Evolutionary conservation across 2,888 invertebrate genomes (phyloP).

Genomic region (Microctonus brassicae): DNA sequence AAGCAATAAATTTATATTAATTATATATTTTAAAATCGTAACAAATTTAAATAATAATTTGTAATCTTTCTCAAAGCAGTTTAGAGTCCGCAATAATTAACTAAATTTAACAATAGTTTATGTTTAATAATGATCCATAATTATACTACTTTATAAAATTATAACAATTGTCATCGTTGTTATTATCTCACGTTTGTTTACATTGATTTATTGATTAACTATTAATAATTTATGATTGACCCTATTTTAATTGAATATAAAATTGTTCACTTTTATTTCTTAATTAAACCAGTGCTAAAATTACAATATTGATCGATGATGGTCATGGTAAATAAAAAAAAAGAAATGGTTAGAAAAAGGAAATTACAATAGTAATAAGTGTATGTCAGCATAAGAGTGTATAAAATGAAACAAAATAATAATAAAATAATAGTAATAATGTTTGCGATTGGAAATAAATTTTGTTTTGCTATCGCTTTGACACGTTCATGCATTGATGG

Average conservation of each 20-base stretch:
- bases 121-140: too few species aligned
- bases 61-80: too few species aligned
- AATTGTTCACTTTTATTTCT: background rate
- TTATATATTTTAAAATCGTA: too few species aligned
- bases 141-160: too few species aligned
- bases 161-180: too few species aligned
- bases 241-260: background rate
- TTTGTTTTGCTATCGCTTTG: background rate
- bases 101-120: too few species aligned
- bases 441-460: background rate
- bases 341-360: background rate
- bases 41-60: too few species aligned
- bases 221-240: background rate
- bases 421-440: background rate
- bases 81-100: too few species aligned
- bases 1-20: too few species aligned
- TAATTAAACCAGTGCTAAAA: too few species aligned
- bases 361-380: background rate
- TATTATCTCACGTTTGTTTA: background rate
- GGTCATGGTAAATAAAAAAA: too few species aligned
- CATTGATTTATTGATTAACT: background rate
- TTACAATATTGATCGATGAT: too few species aligned
- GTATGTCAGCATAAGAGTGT: background rate
- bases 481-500: background rate
- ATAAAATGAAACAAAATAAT: background rate